These are phyloP conservation scores for Pasiphila rectangulata DNA, from an alignment of 2,888 invertebrate species.

Conservation along the genomic window DNA sequence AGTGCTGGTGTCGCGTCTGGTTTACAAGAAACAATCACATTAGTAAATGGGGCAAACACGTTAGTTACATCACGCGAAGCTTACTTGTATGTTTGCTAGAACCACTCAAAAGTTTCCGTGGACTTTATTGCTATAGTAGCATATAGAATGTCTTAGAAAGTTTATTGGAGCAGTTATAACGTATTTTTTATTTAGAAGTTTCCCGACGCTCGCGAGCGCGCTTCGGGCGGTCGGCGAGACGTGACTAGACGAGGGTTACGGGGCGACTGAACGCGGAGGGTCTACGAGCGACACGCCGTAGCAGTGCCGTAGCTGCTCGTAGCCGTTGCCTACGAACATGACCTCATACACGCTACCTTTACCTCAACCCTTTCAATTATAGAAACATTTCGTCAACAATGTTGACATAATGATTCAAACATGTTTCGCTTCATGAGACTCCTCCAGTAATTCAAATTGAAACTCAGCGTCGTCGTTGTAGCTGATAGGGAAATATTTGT, in stretches of 20 bases:
- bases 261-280: constrained; percentile 37
- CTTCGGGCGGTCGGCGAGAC: constrained; percentile 32
- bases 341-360: constrained; percentile 16
- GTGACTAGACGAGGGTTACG: constrained; percentile 38
- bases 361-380: constrained; percentile 25
- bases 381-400: constrained; percentile 14
- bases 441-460: no score
- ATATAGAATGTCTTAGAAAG: constrained; percentile 9
- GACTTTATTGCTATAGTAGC: no score
- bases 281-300: constrained; percentile 33
- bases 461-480: neutral
- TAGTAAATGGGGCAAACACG: constrained; percentile 58
- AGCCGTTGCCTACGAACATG: constrained; percentile 19
- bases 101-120: constrained; percentile 1
- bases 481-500: no score
- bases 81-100: neutral
- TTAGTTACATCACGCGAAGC: constrained; percentile 58
- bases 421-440: neutral
- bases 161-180: neutral
- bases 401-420: neutral
- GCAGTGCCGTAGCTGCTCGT: constrained; percentile 30
- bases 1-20: constrained; percentile 36
- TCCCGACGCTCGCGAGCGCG: constrained; percentile 35
- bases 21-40: constrained; percentile 56
- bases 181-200: constrained; percentile 43